Evolutionary conservation across 2,888 invertebrate species (phyloP).

Genomic region (Ectropis crepuscularia): DNA sequence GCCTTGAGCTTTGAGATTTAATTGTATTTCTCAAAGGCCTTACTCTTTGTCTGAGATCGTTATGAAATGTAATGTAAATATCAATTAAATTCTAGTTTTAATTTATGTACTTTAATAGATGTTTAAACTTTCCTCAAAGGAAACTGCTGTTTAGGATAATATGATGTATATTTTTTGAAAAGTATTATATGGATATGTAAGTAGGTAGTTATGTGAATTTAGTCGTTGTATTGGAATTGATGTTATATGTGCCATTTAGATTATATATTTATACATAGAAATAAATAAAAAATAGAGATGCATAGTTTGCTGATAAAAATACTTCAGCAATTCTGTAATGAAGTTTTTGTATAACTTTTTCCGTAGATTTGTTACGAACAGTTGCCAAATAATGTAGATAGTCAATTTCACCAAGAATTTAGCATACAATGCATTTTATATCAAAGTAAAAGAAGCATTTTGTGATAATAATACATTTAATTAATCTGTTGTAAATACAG

Average conservation of each 20-base stretch:
- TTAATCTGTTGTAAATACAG: conserved; percentile 50
- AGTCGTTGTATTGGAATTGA: conserved; percentile 5
- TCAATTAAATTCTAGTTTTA: background rate
- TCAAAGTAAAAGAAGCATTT: conserved; percentile 44
- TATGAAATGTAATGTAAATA: background rate
- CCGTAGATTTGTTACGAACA: background rate
- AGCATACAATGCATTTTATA: conserved; percentile 58
- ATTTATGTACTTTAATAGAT: conserved; percentile 10
- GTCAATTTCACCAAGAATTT: conserved; percentile 15
- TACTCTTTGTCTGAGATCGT: conserved; percentile 21
- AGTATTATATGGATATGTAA: conserved; percentile 50
- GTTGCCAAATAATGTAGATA: conserved; percentile 1
- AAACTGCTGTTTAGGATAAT: conserved; percentile 36
- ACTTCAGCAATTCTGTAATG: too few relatives aligned
- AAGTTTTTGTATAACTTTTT: too few relatives aligned
- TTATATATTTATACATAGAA: background rate
- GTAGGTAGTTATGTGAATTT: conserved; percentile 5
- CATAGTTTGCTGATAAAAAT: too few relatives aligned
- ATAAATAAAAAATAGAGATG: background rate
- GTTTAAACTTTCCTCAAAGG: conserved; percentile 37
- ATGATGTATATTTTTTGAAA: conserved; percentile 49
- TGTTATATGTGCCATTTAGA: conserved; percentile 27
- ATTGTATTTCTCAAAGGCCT: conserved; percentile 9
- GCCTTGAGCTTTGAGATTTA: too few relatives aligned
- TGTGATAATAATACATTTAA: conserved; percentile 50